phyloP scores from a whole-genome alignment of 2,797 vertebrate genomes.

The Cichlasoma orientale region DNA sequence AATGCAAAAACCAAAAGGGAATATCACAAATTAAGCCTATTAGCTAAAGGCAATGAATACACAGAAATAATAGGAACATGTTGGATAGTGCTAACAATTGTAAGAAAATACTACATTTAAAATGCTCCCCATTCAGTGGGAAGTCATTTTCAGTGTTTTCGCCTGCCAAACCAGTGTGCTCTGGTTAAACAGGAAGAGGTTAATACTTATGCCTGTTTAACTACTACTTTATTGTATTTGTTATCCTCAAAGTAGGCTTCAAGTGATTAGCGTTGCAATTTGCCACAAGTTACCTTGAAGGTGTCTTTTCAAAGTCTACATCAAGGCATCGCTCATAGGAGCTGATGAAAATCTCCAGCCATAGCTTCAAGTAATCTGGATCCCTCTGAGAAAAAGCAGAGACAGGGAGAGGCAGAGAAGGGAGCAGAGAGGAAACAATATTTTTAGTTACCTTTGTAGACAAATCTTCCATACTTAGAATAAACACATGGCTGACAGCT shows the following conservation, averaged over 20 bases:
- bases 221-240: too few relatives aligned
- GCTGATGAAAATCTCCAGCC: conserved; percentile 96
- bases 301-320: conserved; percentile 95
- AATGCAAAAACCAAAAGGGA: too few relatives aligned
- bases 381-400: conserved; percentile 85
- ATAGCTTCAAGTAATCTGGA: conserved; percentile 95
- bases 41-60: background rate
- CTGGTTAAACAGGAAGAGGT: background rate
- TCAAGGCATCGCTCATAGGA: conserved; percentile 95
- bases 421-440: background rate
- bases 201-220: background rate
- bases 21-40: too few relatives aligned
- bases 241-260: background rate
- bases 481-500: background rate
- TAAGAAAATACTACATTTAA: background rate
- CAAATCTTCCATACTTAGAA: background rate
- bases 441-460: conserved; percentile 17
- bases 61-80: background rate
- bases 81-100: background rate
- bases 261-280: background rate
- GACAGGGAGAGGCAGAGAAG: background rate
- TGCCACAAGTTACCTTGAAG: conserved; percentile 86
- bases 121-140: background rate
- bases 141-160: background rate
- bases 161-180: background rate